These are phyloP conservation scores for Perodicticus potto DNA, from an alignment of 2,797 vertebrate species.

Conservation along the genomic window DNA sequence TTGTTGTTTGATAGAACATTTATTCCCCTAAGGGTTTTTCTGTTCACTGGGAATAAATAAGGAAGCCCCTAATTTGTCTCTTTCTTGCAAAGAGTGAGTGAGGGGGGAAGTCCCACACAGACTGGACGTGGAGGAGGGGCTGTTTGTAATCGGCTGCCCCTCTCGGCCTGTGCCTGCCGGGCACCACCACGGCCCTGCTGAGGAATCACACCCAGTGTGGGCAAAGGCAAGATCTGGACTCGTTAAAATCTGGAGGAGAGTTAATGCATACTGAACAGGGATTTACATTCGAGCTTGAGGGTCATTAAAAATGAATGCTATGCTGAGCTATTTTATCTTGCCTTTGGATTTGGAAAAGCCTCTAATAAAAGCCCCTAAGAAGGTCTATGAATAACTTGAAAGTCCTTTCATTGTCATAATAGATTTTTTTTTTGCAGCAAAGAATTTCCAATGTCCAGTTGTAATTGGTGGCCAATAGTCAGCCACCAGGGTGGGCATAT, in stretches of 20 bases:
- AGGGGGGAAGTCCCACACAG: background rate
- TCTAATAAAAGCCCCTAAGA: constrained; percentile 41
- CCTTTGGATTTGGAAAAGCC: constrained; percentile 58
- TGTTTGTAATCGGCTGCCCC: accelerated
- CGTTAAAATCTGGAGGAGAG: background rate
- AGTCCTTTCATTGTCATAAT: constrained; percentile 21
- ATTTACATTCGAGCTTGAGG: constrained; percentile 29
- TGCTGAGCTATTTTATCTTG: constrained; percentile 30
- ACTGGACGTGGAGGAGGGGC: accelerated
- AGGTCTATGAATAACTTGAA: constrained; percentile 40
- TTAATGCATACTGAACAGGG: background rate
- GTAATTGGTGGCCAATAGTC: background rate
- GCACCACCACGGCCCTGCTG: accelerated
- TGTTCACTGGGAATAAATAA: background rate
- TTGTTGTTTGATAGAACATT: background rate
- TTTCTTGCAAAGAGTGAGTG: background rate
- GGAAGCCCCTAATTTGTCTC: background rate
- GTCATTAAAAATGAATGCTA: constrained; percentile 51
- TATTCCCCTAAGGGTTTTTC: background rate
- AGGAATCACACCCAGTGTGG: background rate
- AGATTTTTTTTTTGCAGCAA: background rate
- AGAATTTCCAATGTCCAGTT: background rate
- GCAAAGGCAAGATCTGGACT: background rate
- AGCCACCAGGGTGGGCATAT: background rate
- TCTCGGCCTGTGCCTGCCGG: background rate